phyloP scores from a whole-genome alignment of 2,888 invertebrate genomes.

The Noctua fimbriata region DNA sequence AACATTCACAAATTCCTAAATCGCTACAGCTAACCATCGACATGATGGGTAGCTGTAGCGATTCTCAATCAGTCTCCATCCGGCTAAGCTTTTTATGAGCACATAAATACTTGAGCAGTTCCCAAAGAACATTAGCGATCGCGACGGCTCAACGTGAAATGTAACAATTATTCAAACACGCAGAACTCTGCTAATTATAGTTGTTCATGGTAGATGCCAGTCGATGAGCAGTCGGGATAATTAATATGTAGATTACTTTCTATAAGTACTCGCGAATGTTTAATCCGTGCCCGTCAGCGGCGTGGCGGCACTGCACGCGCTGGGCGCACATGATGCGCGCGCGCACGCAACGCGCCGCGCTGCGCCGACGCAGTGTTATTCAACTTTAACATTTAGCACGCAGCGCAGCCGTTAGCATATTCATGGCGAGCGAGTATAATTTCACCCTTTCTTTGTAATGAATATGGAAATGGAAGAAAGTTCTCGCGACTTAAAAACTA shows the following conservation, averaged over 20 bases:
- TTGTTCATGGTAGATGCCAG: constrained; percentile 57
- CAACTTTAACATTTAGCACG: constrained; percentile 88
- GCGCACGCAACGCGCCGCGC: constrained; percentile 61
- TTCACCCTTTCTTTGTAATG: constrained; percentile 89
- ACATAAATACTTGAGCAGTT: constrained; percentile 32
- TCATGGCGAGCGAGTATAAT: constrained; percentile 84
- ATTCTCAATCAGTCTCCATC: background rate
- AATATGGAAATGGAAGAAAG: constrained; percentile 89
- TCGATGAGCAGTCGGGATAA: constrained; percentile 39
- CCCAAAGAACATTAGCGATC: constrained; percentile 31
- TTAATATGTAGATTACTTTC: constrained; percentile 72
- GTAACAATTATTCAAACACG: constrained; percentile 53
- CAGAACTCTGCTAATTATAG: constrained; percentile 62
- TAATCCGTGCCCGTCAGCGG: constrained; percentile 64
- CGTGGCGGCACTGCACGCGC: constrained; percentile 17
- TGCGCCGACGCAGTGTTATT: constrained; percentile 78
- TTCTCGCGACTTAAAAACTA: constrained; percentile 87
- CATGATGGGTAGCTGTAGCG: background rate
- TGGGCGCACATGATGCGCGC: constrained; percentile 58
- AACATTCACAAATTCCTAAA: constrained; percentile 12
- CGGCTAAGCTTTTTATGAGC: constrained; percentile 24
- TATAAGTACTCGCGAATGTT: constrained; percentile 55
- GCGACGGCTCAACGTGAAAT: constrained; percentile 40
- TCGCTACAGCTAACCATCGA: background rate
- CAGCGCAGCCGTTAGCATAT: constrained; percentile 84